Conservation (phyloP, 2,888 invertebrate genomes). For the Schizaphis graminum region DNA sequence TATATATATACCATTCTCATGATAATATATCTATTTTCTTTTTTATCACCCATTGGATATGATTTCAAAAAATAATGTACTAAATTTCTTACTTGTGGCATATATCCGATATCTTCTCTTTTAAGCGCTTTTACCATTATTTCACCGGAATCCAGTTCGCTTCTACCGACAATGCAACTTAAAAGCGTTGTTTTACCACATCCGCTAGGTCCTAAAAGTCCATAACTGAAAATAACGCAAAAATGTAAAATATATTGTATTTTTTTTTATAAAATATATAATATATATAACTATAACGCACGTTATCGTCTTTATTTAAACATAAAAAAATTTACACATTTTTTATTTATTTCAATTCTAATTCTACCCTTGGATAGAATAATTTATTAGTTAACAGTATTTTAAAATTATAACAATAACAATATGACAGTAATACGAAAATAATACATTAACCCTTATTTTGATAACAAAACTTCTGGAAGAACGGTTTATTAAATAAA, state of each 20-base stretch:
- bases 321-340: background rate
- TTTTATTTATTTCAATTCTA: background rate
- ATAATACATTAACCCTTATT: background rate
- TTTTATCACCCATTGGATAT: slow-evolving; percentile 22
- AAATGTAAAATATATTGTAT: background rate
- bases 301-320: background rate
- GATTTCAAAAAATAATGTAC: background rate
- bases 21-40: background rate
- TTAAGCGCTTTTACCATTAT: slow-evolving; percentile 72
- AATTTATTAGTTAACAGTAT: background rate
- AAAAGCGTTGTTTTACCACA: slow-evolving; percentile 75
- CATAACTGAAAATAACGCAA: slow-evolving; percentile 71
- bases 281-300: background rate
- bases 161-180: slow-evolving; percentile 73
- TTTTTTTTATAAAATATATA: background rate
- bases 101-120: slow-evolving; percentile 69
- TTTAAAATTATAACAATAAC: background rate
- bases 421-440: background rate
- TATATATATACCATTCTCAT: background rate
- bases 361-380: background rate
- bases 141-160: slow-evolving; percentile 72
- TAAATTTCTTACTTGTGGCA: slow-evolving; percentile 75
- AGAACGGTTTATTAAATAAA: background rate
- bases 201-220: slow-evolving; percentile 74
- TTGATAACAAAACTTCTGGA: background rate